These are phyloP conservation scores for Uria lomvia DNA, from an alignment of 2,113 vertebrate genomes.

Conservation along the genomic window DNA sequence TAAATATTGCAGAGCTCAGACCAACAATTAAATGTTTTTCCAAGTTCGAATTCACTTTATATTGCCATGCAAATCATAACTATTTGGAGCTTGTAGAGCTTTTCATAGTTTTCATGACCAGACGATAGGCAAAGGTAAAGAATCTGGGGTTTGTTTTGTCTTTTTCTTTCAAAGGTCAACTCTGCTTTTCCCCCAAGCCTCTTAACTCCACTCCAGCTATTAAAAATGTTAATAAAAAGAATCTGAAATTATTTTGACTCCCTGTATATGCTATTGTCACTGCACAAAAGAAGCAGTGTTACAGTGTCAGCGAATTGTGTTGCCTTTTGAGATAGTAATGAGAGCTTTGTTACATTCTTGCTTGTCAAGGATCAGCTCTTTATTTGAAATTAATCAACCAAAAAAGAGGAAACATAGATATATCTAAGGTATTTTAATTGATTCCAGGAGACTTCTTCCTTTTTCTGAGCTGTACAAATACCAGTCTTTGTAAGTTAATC, in stretches of 20 bases:
- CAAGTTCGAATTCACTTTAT: not conserved
- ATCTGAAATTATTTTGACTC: not conserved
- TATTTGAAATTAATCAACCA: not conserved
- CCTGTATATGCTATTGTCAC: not conserved
- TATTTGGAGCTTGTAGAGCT: not conserved
- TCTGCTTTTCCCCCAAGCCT: not conserved
- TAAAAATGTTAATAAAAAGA: not conserved
- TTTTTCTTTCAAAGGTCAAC: not conserved
- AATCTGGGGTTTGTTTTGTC: not conserved
- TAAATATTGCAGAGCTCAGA: not conserved
- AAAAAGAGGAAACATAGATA: not conserved
- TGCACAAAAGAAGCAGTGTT: not conserved
- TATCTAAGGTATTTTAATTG: not conserved
- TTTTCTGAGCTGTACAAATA: not conserved
- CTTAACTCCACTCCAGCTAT: not conserved
- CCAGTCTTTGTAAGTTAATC: not conserved
- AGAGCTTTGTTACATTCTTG: not conserved
- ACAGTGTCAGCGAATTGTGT: not conserved
- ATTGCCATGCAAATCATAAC: not conserved
- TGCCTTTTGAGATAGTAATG: not conserved
- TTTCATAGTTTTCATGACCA: not conserved
- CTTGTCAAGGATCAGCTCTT: not conserved
- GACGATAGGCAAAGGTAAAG: not conserved
- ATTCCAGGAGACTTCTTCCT: not conserved
- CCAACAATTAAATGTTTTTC: not conserved